Base-by-base conservation (phyloP, 1,140 invertebrate genomes). In the Drosophila rhopaloa region DNA sequence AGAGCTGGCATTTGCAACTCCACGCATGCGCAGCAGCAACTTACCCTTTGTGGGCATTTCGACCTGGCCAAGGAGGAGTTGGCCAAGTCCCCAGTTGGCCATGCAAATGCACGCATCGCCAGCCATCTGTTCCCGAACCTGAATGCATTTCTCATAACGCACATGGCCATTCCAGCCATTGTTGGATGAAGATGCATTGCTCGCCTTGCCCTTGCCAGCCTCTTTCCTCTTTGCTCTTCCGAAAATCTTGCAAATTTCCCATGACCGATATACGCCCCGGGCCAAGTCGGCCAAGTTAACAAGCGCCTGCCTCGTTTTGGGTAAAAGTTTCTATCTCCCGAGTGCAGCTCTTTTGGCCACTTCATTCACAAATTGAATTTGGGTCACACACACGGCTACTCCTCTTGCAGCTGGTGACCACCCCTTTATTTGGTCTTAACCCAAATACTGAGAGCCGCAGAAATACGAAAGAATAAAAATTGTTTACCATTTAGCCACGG, bases 391-490 rank as follows among this genome's bases (percentile, higher is more conserved):
- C 43, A 46, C 24, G 54, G 41, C n/a, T 32, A 7, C 29, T 32
- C 29, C 29, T 32, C 29, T 32, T 32, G 71, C 50, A 32, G 62
- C 47, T 76, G 72, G 48, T 79, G 68, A 66, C 84, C 84, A 89
- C 84, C 84, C 84, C 84, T 89, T 89, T 89, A 89, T 89, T 89
- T 89, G 84, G 84, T 90, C 84, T 89, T 89, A 89, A 89, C 84
- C 84, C 80, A 89, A 89, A 88, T 88, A 88, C 84, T 88, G 58
- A 60, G 60, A 66, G 72, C 81, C 58, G 72, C 53, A 57, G 51
- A 63, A 74, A 70, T 59, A 38, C 57, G 58, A 54, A 72, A 72
- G 67, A 79, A 72, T 70, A 79, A 72, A 77, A 89, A 89, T 88
- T 83, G 83, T 83, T 83, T 79, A 88, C 83, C 79, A 88, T 88